Evolutionary conservation across 2,888 invertebrate genomes (phyloP).

Genomic region (Platynereis dumerilii): DNA sequence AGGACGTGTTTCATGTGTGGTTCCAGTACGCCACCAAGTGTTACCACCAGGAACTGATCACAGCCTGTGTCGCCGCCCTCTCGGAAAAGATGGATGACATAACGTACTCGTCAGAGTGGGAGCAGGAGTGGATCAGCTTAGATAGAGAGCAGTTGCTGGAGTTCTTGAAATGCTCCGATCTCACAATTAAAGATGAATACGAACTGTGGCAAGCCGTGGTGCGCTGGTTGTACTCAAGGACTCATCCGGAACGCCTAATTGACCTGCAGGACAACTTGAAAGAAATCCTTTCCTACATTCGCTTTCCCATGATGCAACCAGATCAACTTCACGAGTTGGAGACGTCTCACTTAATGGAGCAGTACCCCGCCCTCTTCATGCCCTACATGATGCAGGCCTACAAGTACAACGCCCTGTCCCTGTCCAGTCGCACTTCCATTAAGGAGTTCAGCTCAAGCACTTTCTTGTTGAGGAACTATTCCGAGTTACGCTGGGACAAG

Average conservation of each 20-base stretch:
- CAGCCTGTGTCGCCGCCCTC: conserved; percentile 35
- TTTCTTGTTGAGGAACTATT: conserved; percentile 62
- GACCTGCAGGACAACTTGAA: conserved; percentile 52
- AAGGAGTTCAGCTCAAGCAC: conserved; percentile 54
- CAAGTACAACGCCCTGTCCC: conserved; percentile 63
- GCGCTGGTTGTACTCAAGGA: conserved; percentile 73
- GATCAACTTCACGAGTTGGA: conserved; percentile 84
- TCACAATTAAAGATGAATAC: conserved; percentile 89
- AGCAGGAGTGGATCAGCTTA: conserved; percentile 79
- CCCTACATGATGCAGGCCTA: conserved; percentile 62
- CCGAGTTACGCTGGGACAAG: conserved; percentile 64
- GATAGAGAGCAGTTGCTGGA: conserved; percentile 80
- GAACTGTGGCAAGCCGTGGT: conserved; percentile 78
- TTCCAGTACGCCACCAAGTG: conserved; percentile 87
- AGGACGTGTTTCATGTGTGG: conserved; percentile 83
- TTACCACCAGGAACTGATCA: conserved; percentile 68
- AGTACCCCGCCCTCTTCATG: conserved; percentile 58
- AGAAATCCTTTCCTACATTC: conserved; percentile 74
- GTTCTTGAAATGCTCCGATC: conserved; percentile 77
- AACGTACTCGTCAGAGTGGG: conserved; percentile 61
- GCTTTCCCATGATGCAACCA: conserved; percentile 95
- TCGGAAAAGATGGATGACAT: conserved; percentile 41
- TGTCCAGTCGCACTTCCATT: conserved; percentile 53
- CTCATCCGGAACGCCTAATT: conserved; percentile 70
- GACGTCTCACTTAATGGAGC: conserved; percentile 78